phyloP scores from a whole-genome alignment of 2,888 invertebrate genomes.

The Malthinus flaveolus region DNA sequence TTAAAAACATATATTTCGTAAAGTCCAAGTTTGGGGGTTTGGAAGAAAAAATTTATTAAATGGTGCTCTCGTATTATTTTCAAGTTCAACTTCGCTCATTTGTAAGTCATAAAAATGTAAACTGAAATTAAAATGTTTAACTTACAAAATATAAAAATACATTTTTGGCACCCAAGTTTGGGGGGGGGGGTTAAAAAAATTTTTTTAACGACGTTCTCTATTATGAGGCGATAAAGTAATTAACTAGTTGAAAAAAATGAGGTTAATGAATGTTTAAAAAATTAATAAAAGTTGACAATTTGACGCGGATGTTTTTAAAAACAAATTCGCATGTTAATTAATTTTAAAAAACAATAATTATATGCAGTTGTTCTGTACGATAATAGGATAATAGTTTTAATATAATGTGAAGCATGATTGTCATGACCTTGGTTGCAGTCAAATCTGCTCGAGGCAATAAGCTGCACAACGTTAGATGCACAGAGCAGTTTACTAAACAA shows the following conservation, averaged over 20 bases:
- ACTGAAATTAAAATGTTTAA: too few relatives aligned
- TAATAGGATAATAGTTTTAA: conserved; percentile 35
- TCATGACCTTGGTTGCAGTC: conserved; percentile 51
- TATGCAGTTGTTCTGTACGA: conserved; percentile 2
- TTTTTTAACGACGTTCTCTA: not conserved
- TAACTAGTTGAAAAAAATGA: not conserved
- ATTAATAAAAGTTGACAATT: not conserved
- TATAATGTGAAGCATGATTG: conserved; percentile 49
- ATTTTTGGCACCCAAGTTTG: too few relatives aligned
- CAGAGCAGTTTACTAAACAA: conserved; percentile 41
- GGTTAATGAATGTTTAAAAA: not conserved
- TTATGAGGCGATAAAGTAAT: not conserved
- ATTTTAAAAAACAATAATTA: conserved; percentile 32
- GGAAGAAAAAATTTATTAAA: too few relatives aligned
- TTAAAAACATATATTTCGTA: too few relatives aligned
- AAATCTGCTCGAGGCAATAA: conserved; percentile 37
- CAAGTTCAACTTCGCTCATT: too few relatives aligned
- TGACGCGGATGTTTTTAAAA: not conserved
- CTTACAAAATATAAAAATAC: too few relatives aligned
- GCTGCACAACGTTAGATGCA: conserved; percentile 47
- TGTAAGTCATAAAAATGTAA: too few relatives aligned
- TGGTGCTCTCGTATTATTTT: too few relatives aligned
- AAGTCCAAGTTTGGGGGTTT: too few relatives aligned
- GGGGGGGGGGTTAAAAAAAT: too few relatives aligned
- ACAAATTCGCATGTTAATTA: not conserved